Base-by-base conservation (phyloP, 2,797 vertebrate species). In the Varecia variegata region DNA sequence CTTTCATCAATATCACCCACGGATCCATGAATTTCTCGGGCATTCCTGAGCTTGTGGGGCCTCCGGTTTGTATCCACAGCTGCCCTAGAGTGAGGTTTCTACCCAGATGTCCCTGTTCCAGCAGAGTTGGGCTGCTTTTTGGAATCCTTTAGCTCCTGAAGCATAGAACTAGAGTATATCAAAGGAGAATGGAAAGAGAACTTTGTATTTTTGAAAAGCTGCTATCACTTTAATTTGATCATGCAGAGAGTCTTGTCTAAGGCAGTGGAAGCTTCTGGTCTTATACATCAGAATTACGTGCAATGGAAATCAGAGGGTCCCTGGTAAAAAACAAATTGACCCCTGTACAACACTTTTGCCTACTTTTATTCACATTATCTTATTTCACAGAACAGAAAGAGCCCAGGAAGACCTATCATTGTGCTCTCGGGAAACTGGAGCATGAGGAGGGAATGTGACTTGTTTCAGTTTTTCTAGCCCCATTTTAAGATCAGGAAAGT, bases 1-100 rank as follows among this genome's bases (percentile, higher is more conserved):
- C 99, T 56, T 97, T 99, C 43, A 97, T 99, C 43, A 99, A 99
- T 62, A 97, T 98, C 85, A 99, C 99, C 40, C 98, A 99, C 0
- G 99, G 98, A 89, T 93, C 98, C 96, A 98, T 99, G 96, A 99
- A 99, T 97, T 97, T 99, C 96, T 99, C 99, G 71, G 98, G 98
- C 98, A 98, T 99, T 80, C 98, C 99, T 97, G 99, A 99, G 96
- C 97, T 98, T 86, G 89, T 98, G 85, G 99, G 99, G 67, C 97
- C 98, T n/a, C 98, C 94, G 94, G 99, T 99, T 97, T 99, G 99
- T 99, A 97, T 95, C 76, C 21, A 18, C 25, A 88, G 17, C 74
- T 93, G 88, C 80, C 45, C 65, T 74, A 47, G 71, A 94, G 30
- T 58, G 65, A 67, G 30, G 27, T 54, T 65, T 38, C 47, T 67